Conservation (phyloP, 2,888 invertebrate species). For the Amphiduros pacificus region DNA sequence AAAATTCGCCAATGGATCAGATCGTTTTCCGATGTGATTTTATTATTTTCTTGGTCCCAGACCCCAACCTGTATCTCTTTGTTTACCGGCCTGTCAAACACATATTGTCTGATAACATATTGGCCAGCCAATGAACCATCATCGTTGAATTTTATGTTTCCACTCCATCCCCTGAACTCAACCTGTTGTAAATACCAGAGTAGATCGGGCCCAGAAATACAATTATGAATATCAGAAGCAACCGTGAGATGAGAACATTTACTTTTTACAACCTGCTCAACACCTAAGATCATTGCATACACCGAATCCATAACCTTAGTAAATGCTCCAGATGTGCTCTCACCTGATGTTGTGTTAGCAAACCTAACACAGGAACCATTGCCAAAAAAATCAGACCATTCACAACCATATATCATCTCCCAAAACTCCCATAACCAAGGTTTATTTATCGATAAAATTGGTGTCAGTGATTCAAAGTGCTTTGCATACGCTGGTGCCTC, state of each 20-base stretch:
- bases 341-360: no score
- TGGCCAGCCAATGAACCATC: constrained; percentile 39
- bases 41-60: background rate
- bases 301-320: constrained; percentile 1
- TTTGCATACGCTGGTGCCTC: constrained; percentile 1
- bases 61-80: background rate
- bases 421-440: constrained; percentile 14
- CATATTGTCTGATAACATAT: constrained; percentile 18
- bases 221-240: no score
- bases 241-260: no score
- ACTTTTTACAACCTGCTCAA: no score
- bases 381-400: background rate
- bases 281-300: no score
- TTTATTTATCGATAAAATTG: constrained; percentile 1
- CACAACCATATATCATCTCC: background rate
- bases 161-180: constrained; percentile 36
- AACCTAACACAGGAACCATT: no score
- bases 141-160: constrained; percentile 37
- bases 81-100: background rate
- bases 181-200: constrained; percentile 30
- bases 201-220: background rate
- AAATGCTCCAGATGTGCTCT: background rate
- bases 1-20: background rate
- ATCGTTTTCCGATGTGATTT: background rate
- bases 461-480: constrained; percentile 6